Evolutionary conservation across 2,113 vertebrate species (phyloP), one percentile per base, ranked within the genome.

Genomic region (Phyllostomus hastatus): DNA sequence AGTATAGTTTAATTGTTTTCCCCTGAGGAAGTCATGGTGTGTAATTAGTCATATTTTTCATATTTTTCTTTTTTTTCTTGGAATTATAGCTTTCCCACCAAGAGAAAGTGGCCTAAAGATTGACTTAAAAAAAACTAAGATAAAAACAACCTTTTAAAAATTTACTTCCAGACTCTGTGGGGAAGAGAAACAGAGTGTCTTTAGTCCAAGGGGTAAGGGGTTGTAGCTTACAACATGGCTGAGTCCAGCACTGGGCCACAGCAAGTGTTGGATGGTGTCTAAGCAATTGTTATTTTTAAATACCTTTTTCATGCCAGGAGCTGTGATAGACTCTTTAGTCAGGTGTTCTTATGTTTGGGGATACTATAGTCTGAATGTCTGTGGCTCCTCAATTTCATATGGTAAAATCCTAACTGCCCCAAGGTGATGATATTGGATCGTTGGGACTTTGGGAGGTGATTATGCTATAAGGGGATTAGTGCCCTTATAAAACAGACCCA

Each of bases 11-110:
- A 89, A 72, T 85, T 82, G 54, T 64, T 86, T 90, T 81, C n/a
- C 83, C 59, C 61, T 10, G 11, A 67, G 41, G 82, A 82, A 66
- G 76, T 35, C 20, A 19, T 33, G 26, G 54, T 16, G 33, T 64
- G 22, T 46, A 67, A 96, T 93, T 83, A 80, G 52, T 90, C 28
- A 43, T 82, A 88, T 76, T 95, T 95, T 82, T 86, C 35, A 87
- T 22, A 24, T 73, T 69, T 83, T 43, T 24, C 3, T 26, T 22
- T 22, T 31, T 31, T 0, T 24, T 1, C 22, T 64, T 46, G 81
- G 70, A 95, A 81, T n/a, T 75, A 52, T 41, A 88, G 11, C 17
- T 84, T 52, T 93, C 9, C 50, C 46, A 50, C 31, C 46, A 76
- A 76, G 73, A 76, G 16, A 76, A 50, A 11, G 2, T 57, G 10